Evolutionary conservation across 2,888 invertebrate genomes (phyloP).

Genomic region (Ophioninae sp.): DNA sequence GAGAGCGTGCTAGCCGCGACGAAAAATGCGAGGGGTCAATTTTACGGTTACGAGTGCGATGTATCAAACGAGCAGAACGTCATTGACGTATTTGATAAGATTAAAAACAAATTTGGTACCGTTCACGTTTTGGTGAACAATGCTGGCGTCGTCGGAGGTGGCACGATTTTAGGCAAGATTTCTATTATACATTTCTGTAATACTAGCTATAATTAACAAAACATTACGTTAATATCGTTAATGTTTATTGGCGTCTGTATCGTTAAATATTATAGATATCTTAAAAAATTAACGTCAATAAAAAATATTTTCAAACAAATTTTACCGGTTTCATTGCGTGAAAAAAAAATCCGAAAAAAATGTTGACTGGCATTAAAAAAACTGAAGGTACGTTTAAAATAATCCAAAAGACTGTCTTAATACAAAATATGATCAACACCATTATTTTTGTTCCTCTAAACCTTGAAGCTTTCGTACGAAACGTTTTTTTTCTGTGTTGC

Average conservation of each 20-base stretch:
- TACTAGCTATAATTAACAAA: neutral
- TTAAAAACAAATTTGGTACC: constrained; percentile 74
- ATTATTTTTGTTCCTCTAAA: neutral
- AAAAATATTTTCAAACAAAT: neutral
- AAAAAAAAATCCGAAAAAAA: neutral
- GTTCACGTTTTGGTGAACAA: constrained; percentile 75
- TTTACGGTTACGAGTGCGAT: constrained; percentile 76
- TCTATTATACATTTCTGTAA: neutral
- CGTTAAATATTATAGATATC: neutral
- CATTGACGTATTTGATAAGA: constrained; percentile 73
- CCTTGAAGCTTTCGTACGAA: neutral
- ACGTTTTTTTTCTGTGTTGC: too few species aligned
- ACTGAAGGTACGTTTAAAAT: neutral
- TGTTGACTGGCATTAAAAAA: neutral
- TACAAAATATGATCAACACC: neutral
- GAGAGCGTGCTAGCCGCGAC: constrained; percentile 59
- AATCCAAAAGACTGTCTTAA: neutral
- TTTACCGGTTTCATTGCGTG: neutral
- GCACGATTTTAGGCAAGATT: constrained; percentile 66
- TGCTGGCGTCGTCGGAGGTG: constrained; percentile 68
- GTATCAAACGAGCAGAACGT: constrained; percentile 76
- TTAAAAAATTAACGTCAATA: too few species aligned
- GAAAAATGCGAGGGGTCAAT: constrained; percentile 69
- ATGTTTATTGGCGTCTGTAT: neutral
- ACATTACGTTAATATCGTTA: neutral